Base-by-base conservation (phyloP, 2,797 vertebrate genomes). In the Garrulus glandarius region DNA sequence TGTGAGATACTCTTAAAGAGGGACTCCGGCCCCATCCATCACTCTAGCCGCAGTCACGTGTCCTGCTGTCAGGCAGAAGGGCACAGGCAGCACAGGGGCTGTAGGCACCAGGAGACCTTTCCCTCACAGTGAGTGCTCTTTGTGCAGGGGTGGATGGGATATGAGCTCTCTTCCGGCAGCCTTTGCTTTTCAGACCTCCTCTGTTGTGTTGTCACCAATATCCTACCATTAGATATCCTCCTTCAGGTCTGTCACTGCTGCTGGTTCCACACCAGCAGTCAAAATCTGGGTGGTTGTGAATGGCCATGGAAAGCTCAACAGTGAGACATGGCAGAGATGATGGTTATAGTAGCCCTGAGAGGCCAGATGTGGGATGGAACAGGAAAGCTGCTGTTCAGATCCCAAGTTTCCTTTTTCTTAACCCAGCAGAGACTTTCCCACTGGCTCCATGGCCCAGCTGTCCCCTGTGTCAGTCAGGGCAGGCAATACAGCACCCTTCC, bases 21-120 rank as follows among this genome's bases (percentile, higher is more conserved):
- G 92, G 92, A 93, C 92, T 95, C 92, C 71, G 44, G 85, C 41
- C 50, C 86, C 96, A 96, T 93, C 75, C 91, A 96, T 96, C 95
- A 82, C 81, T 95, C 91, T 75, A 87, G 97, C 94, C 87, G 8
- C 96, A 96, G 97, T 85, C 92, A 94, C 23, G 8, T 93, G 93
- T 78, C 89, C 94, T 2, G 3, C 55, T 89, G 91, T 81, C 89
- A 89, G 74, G 72, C 94, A 85, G 82, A 88, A 93, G 90, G 81
- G 85, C 30, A 60, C 70, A 83, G 72, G 41, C 86, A 87, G 57
- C 9, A 6, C 37, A 14, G 26, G 46, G 43, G 79, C 72, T 49
- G 36, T n/a, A 68, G 72, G 75, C n/a, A 53, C 77, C 80, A 84
- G 56, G 85, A 41, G 50, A 89, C 29, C 46, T 76, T 87, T 84